A percentile compares a stretch with the other conserved stretches of the same genome.
phyloP scores from a whole-genome alignment of 2,113 vertebrate species.

The Tragelaphus strepsiceros region DNA sequence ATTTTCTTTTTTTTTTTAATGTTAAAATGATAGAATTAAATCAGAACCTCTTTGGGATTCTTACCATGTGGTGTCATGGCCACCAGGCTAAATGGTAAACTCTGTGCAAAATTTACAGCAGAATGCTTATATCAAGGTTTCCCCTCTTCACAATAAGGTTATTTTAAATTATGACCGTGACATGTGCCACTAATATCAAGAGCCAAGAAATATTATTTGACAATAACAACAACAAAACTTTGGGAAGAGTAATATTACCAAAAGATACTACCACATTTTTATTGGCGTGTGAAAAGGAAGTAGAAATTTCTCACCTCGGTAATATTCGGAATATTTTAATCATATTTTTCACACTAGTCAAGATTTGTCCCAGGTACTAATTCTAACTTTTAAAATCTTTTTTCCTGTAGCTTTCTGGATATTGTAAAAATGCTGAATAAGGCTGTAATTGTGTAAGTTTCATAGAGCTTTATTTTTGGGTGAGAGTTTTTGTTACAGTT shows the following conservation, averaged over 20 bases:
- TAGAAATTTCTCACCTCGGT: neutral
- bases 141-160: neutral
- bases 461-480: slow-evolving; percentile 33
- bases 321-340: neutral
- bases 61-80: neutral
- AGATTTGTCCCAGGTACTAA: neutral
- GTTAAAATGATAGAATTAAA: neutral
- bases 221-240: neutral
- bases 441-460: neutral
- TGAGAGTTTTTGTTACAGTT: slow-evolving; percentile 46
- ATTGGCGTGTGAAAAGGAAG: neutral
- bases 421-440: neutral
- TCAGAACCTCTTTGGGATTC: neutral
- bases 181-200: neutral
- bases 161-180: neutral
- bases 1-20: neutral
- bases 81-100: neutral
- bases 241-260: neutral
- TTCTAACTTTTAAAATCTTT: neutral
- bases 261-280: neutral
- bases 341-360: neutral
- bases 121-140: neutral
- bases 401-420: neutral
- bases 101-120: neutral
- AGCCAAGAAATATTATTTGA: neutral